phyloP scores from a whole-genome alignment of 2,797 vertebrate genomes.

The Coracias cyanogaster region DNA sequence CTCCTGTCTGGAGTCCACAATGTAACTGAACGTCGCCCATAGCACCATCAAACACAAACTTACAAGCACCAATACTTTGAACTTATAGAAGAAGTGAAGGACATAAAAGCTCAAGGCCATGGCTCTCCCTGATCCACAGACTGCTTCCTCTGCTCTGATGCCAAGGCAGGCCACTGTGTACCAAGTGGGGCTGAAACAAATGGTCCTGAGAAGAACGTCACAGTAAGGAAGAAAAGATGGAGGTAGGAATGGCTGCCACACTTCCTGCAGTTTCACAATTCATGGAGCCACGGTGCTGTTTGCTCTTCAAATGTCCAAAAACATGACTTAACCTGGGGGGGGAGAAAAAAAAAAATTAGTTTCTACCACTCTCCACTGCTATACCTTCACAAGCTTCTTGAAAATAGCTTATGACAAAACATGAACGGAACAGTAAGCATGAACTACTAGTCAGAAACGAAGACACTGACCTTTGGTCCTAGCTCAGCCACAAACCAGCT shows the following conservation, averaged over 20 bases:
- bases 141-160: not conserved
- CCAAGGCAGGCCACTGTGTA: not conserved
- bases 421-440: not conserved
- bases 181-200: not conserved
- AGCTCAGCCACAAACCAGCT: not conserved
- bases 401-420: not conserved
- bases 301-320: not conserved
- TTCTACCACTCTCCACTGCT: not conserved
- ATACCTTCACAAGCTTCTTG: not conserved
- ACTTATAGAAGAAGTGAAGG: constrained; percentile 79
- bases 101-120: constrained; percentile 80
- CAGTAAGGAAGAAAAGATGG: not conserved
- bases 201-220: not conserved
- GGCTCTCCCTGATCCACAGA: not conserved
- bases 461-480: not conserved
- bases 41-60: constrained; percentile 81
- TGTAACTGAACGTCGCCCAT: constrained; percentile 83
- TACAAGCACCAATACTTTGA: constrained; percentile 84
- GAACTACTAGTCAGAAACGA: not conserved
- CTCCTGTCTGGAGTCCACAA: constrained; percentile 74
- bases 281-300: not conserved
- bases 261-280: not conserved
- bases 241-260: not conserved
- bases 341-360: not conserved
- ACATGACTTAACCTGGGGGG: not conserved